These are phyloP conservation scores for Spatulosminthurus flaviceps DNA, from an alignment of 2,888 invertebrate species.

Conservation along the genomic window DNA sequence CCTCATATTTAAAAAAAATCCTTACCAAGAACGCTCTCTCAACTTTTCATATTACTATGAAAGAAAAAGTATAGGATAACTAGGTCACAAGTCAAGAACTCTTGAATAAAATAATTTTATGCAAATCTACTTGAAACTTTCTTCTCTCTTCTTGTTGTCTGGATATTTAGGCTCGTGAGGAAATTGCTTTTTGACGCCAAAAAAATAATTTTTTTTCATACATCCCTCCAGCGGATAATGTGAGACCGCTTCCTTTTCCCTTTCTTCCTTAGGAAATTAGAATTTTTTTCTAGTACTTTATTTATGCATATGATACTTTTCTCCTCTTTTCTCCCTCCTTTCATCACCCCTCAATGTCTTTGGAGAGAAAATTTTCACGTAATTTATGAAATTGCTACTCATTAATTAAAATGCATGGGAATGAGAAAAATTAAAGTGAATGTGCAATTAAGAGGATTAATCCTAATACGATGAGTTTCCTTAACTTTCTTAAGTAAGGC, in stretches of 20 bases:
- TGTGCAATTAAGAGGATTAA: conserved; percentile 22
- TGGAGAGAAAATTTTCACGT: not conserved
- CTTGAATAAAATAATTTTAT: conserved; percentile 16
- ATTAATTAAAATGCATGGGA: conserved; percentile 14
- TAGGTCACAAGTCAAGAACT: conserved; percentile 20
- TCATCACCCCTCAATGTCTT: not conserved
- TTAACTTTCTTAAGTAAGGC: not conserved
- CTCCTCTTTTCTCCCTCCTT: not conserved
- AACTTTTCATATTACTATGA: conserved; percentile 4
- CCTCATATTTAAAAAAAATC: conserved; percentile 26
- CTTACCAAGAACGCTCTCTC: not conserved
- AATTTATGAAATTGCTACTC: not conserved
- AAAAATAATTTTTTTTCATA: not conserved
- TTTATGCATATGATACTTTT: not conserved
- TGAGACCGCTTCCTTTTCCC: not conserved
- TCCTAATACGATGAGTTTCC: not conserved
- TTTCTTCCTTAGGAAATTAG: no score
- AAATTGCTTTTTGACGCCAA: not conserved
- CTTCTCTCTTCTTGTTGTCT: not conserved
- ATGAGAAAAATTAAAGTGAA: conserved; percentile 22
- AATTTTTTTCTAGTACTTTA: not conserved
- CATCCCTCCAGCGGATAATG: not conserved
- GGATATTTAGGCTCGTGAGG: not conserved
- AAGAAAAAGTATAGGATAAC: not conserved
- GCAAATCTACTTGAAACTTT: conserved; percentile 4